Conservation (phyloP, 2,113 vertebrate genomes). For the Panurus biarmicus region DNA sequence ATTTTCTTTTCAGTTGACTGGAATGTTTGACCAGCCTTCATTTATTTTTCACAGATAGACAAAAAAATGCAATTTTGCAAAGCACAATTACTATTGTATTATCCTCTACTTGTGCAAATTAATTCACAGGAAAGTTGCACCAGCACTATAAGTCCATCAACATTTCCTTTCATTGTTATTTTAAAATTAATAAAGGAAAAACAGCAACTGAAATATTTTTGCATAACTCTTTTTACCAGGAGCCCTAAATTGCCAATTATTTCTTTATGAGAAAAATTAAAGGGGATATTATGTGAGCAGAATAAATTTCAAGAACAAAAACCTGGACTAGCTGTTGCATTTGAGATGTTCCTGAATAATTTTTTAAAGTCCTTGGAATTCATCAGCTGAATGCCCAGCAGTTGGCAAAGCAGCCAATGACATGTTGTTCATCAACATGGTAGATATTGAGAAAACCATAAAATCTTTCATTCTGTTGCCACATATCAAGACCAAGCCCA, state of each 20-base stretch:
- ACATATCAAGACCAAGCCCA: not conserved
- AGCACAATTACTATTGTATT: not conserved
- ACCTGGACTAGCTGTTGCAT: not conserved
- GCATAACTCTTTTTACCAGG: not conserved
- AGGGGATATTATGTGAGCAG: not conserved
- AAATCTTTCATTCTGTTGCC: not conserved
- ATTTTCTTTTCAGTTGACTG: not conserved
- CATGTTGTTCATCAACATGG: not conserved
- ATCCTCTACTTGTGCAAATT: not conserved
- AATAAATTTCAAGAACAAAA: not conserved
- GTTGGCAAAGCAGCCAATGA: not conserved
- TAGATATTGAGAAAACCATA: not conserved
- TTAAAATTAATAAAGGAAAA: not conserved
- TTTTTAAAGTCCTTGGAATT: not conserved
- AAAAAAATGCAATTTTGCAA: not conserved
- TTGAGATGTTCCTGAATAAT: not conserved
- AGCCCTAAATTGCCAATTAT: not conserved
- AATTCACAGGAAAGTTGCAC: not conserved
- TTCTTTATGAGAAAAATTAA: not conserved
- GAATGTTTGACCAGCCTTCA: not conserved
- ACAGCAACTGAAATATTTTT: not conserved
- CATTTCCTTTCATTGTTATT: not conserved
- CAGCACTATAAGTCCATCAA: not conserved
- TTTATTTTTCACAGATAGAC: not conserved
- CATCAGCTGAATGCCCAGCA: not conserved